A percentile compares a stretch with the other conserved stretches of the same genome.
phyloP scores from a whole-genome alignment of 2,113 vertebrate genomes.

The Prunella himalayana region DNA sequence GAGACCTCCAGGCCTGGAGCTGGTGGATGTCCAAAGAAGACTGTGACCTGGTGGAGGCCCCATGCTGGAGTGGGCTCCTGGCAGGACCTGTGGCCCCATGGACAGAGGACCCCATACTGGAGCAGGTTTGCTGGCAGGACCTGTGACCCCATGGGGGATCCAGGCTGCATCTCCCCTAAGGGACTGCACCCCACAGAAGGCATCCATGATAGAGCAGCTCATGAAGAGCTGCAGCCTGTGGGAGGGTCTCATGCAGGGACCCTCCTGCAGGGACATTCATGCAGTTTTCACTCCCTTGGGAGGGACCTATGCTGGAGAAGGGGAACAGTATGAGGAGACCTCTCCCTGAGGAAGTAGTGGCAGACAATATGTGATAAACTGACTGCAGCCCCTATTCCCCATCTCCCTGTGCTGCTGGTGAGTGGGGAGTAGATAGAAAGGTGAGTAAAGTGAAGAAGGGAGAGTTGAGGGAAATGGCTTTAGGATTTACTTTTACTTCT shows the following conservation, averaged over 20 bases:
- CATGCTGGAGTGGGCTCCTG: not conserved
- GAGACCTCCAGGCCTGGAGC: not conserved
- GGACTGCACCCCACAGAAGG: not conserved
- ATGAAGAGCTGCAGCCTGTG: not conserved
- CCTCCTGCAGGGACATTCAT: not conserved
- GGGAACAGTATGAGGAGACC: not conserved
- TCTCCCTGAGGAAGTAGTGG: not conserved
- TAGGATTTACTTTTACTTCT: not conserved
- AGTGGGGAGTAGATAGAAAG: not conserved
- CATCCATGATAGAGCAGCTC: not conserved
- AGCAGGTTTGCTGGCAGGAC: not conserved
- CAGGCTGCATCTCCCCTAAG: not conserved
- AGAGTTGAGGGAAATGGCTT: not conserved
- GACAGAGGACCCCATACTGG: not conserved
- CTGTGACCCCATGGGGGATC: not conserved
- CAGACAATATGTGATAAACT: not conserved
- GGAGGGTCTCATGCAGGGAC: not conserved
- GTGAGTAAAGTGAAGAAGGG: not conserved
- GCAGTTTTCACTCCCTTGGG: not conserved
- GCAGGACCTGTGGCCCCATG: accelerated
- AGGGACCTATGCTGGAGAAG: not conserved
- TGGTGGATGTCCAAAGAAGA: not conserved
- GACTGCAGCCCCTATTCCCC: not conserved
- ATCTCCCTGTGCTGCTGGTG: not conserved
- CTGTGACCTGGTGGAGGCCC: accelerated